Percentiles rank a stretch among this genome's conserved stretches.
phyloP scores from a whole-genome alignment of 2,113 vertebrate species.

The Callithrix jacchus region DNA sequence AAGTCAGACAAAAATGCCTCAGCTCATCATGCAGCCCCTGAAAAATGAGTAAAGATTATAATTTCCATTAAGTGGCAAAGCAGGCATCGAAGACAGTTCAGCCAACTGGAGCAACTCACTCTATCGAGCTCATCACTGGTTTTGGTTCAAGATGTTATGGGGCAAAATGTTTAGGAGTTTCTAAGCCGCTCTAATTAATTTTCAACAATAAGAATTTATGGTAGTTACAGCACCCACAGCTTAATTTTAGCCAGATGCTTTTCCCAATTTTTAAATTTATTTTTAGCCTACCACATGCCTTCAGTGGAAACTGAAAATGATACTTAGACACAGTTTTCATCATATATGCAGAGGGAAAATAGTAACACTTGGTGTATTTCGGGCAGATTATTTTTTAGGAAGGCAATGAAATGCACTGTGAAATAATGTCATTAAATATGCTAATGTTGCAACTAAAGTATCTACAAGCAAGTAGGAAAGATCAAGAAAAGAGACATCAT shows the following conservation, averaged over 20 bases:
- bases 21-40: neutral
- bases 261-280: conserved; percentile 68
- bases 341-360: conserved; percentile 65
- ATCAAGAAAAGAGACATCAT: neutral
- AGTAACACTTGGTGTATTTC: conserved; percentile 73
- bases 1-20: conserved; percentile 7
- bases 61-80: neutral
- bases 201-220: conserved; percentile 65
- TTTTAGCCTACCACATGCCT: conserved; percentile 74
- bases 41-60: neutral
- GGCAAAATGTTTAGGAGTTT: conserved; percentile 13
- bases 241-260: conserved; percentile 76
- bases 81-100: neutral
- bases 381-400: conserved; percentile 49
- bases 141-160: conserved; percentile 27
- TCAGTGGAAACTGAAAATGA: conserved; percentile 61
- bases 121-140: neutral
- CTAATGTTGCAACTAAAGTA: neutral
- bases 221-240: conserved; percentile 61
- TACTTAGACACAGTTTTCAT: conserved; percentile 66
- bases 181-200: conserved; percentile 62
- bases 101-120: neutral
- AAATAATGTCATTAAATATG: conserved; percentile 36
- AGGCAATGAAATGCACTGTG: conserved; percentile 22
- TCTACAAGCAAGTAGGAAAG: neutral